A percentile compares a stretch with the other conserved stretches of the same genome.
These are phyloP conservation scores for Amblyjoppa proteus DNA, from an alignment of 2,888 invertebrate genomes.

Conservation along the genomic window DNA sequence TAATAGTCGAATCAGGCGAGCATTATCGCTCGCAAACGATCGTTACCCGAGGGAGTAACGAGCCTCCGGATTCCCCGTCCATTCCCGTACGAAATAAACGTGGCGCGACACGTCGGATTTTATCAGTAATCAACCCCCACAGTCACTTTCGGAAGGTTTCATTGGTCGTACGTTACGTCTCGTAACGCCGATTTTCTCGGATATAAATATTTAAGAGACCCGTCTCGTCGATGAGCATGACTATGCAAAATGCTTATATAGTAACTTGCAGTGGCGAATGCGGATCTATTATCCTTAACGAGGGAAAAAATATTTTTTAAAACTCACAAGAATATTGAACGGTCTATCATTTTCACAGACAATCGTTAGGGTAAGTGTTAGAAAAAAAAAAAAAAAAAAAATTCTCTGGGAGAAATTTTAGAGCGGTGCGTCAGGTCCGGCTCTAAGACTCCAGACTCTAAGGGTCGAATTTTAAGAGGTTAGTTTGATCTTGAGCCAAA, in stretches of 20 bases:
- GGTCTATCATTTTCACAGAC: background rate
- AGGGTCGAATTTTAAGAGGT: too few species aligned
- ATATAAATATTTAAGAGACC: background rate
- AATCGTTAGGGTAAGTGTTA: background rate
- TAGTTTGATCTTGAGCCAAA: too few species aligned
- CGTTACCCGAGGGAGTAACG: conserved; percentile 63
- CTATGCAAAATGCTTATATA: background rate
- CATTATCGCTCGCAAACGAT: conserved; percentile 71
- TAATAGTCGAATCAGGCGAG: conserved; percentile 64
- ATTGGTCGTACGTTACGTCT: conserved; percentile 71
- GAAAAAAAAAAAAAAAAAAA: background rate
- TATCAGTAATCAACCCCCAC: conserved; percentile 73
- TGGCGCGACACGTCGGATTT: conserved; percentile 64
- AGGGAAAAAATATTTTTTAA: background rate
- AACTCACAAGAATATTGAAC: background rate
- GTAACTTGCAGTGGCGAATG: background rate
- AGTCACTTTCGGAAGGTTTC: conserved; percentile 71
- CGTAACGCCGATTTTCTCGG: conserved; percentile 66
- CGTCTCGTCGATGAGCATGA: conserved; percentile 10
- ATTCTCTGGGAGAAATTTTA: too few species aligned
- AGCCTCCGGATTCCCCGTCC: conserved; percentile 29
- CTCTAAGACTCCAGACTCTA: too few species aligned
- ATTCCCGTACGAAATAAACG: conserved; percentile 62
- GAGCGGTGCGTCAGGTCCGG: too few species aligned
- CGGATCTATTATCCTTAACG: conserved; percentile 18